Evolutionary conservation across 1,140 invertebrate genomes (phyloP), one percentile per base, ranked within the genome.

Genomic region (Brachionus rubens): DNA sequence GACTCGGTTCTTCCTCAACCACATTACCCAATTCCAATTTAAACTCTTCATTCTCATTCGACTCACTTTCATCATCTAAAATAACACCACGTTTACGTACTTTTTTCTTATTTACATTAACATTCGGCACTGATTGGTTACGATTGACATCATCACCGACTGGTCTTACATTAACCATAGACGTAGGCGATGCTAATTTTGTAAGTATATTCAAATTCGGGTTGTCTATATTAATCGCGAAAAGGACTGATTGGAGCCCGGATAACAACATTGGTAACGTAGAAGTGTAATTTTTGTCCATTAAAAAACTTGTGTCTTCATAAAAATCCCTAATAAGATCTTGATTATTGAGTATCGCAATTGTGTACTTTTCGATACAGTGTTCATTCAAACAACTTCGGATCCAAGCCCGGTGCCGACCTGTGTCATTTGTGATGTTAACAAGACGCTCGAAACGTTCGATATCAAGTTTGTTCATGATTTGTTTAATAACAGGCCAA

Each of bases 221-320:
- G 85, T 91, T 91, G 82, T 95, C 92, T 78, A 94, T 91, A 80
- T 89, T 91, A 80, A 95, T 90, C 26, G 93, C 93, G 87, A 96
- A 96, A 78, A 94, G 87, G 81, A 95, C 90, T 43, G 91, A 90
- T 77, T 89, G 89, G 80, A 94, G 86, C 76, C 91, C 91, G 92
- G 77, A 19, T 79, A 78, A n/a, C 10, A n/a, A 75, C 10, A 36
- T 54, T 36, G 46, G 28, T 4, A 72, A 1, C 10, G 16, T 40
- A 16, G 30, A 41, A 52, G 77, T 56, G 54, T 48, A 70, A 40
- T 56, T 68, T 33, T 19, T 24, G 21, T 48, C 70, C 12, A 72
- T 5, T 26, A 72, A 24, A 33, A 72, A 30, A 21, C 67, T 40
- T 1, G 3, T 43, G 12, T 26, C 26, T 52, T 52, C 56, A 26